These are phyloP conservation scores for Hydropsyche betteni DNA, from an alignment of 2,888 invertebrate genomes.

Conservation along the genomic window DNA sequence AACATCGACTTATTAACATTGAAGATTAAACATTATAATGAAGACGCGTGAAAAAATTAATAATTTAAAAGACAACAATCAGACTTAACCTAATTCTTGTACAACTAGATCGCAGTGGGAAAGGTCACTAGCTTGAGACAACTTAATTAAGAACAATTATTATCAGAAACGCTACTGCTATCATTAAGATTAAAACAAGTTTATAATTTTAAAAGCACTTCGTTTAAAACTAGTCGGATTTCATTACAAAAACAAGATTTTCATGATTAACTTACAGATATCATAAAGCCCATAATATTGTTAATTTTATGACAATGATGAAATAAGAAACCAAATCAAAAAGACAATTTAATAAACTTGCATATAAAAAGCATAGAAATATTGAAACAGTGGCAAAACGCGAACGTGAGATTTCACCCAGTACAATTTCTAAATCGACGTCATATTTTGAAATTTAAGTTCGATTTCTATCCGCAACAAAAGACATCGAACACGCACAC, in stretches of 20 bases:
- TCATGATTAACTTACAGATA: too few relatives aligned
- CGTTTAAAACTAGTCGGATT: too few relatives aligned
- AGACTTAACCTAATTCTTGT: slow-evolving; percentile 6
- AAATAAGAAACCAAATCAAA: too few relatives aligned
- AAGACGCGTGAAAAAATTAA: not conserved
- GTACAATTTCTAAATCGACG: slow-evolving; percentile 4
- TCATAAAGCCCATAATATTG: too few relatives aligned
- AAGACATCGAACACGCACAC: slow-evolving; percentile 8
- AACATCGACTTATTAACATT: slow-evolving; percentile 22
- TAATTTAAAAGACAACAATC: not conserved
- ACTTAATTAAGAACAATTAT: too few relatives aligned
- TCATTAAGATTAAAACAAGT: too few relatives aligned
- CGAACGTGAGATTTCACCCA: slow-evolving; percentile 4
- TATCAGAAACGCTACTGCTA: too few relatives aligned
- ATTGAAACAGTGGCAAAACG: not conserved
- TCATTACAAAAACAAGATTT: too few relatives aligned
- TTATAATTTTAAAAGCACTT: too few relatives aligned
- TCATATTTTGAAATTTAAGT: slow-evolving; percentile 20
- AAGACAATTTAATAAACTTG: not conserved
- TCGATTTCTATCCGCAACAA: slow-evolving; percentile 14
- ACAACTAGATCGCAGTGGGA: not conserved
- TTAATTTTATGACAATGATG: too few relatives aligned
- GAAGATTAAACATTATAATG: slow-evolving; percentile 2
- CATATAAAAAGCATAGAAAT: not conserved
- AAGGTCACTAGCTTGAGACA: too few relatives aligned